These are phyloP conservation scores for Sparus aurata DNA, from an alignment of 2,797 vertebrate genomes.

Conservation along the genomic window DNA sequence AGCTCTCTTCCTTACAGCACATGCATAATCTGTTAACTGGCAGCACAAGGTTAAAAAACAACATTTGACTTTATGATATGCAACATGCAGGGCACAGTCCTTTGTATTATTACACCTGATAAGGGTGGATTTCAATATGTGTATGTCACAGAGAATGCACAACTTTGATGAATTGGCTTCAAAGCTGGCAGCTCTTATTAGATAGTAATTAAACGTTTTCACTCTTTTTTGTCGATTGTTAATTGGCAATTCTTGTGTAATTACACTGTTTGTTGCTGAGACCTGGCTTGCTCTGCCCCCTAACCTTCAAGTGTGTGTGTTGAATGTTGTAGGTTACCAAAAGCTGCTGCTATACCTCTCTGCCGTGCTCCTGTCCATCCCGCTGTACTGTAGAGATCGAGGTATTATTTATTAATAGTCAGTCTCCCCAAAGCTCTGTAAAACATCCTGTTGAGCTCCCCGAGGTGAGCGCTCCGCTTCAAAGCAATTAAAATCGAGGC, in stretches of 20 bases:
- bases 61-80: conserved; percentile 11
- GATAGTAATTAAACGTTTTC: background rate
- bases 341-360: conserved; percentile 31
- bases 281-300: background rate
- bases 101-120: conserved; percentile 53
- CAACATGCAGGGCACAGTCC: background rate
- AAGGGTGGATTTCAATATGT: conserved; percentile 41
- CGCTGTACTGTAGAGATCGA: conserved; percentile 42
- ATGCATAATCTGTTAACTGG: conserved; percentile 13
- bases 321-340: conserved; percentile 31
- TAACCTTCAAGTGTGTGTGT: no score
- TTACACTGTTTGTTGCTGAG: background rate
- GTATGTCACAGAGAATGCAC: conserved; percentile 27
- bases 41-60: conserved; percentile 38
- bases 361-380: conserved; percentile 27
- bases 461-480: conserved; percentile 76
- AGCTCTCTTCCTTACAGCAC: conserved; percentile 20
- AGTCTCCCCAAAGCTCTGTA: conserved; percentile 80
- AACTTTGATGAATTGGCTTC: conserved; percentile 19
- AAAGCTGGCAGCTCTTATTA: conserved; percentile 19
- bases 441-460: conserved; percentile 82
- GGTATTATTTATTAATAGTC: conserved; percentile 84
- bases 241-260: background rate
- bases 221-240: background rate
- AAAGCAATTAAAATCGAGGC: conserved; percentile 83